Evolutionary conservation across 2,888 invertebrate genomes (phyloP), one percentile per base, ranked within the genome.

Genomic region (Meganola albula): DNA sequence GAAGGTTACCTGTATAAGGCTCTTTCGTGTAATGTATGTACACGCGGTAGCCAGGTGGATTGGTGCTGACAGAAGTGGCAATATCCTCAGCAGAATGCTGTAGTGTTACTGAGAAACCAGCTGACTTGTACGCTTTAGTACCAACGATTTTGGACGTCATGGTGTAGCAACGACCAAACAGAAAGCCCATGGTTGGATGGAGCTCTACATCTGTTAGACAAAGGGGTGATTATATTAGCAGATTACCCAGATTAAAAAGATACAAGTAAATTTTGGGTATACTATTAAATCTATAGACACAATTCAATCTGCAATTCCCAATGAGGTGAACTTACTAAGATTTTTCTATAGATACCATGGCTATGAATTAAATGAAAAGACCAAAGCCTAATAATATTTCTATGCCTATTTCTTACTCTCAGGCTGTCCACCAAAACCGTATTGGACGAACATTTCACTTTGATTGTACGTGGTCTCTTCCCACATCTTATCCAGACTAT

Each of bases 91-190:
- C 48, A 11, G 73, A 76, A 54, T 91, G 90, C 13, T 75, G 76
- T 27, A 92, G 61, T 2, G 87, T 83, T 6, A 92, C 62, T 4
- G 89, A 88, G 60, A 89, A 91, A 0, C 92, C 92, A 0, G 82
- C 63, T 0, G 64, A 45, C 36, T 64, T 82, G 34, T 70, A 80
- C 1, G 87, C 87, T 28, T 69, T 63, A 14, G 60, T 78, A 30
- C 63, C 79, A 44, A 63, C 58, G 22, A 67, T 60, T 43, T 73
- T 78, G 0, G 87, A 91, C 0, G 76, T 68, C 4, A 92, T 50
- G 0, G 90, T 90, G 57, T 87, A 88, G 55, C 92, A 92, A 24
- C 87, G 86, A 0, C 92, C 92, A 37, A 72, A 60, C 6, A 79
- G 59, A 43, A 90, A 88, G 24, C 88, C 87, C 1, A 87, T 52